phyloP scores from a whole-genome alignment of 2,888 invertebrate species.

The Carterocephalus palaemon region DNA sequence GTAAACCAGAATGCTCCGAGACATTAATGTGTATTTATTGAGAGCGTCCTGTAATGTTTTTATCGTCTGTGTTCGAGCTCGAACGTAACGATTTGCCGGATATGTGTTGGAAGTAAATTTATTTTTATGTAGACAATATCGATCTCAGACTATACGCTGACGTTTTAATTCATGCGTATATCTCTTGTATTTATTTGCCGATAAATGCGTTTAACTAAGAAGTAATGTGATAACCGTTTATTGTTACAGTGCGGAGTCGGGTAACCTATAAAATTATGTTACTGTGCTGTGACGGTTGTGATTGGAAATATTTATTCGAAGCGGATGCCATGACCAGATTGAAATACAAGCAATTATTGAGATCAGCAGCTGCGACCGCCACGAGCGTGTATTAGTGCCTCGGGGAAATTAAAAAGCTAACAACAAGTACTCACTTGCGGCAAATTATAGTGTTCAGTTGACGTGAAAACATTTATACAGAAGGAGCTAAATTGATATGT shows the following conservation, averaged over 20 bases:
- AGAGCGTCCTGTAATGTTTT: conserved; percentile 75
- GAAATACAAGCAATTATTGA: conserved; percentile 52
- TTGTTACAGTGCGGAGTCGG: conserved; percentile 9
- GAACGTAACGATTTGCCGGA: conserved; percentile 54
- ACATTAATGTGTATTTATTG: conserved; percentile 79
- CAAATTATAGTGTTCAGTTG: conserved; percentile 48
- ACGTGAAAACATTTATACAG: conserved; percentile 38
- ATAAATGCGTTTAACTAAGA: conserved; percentile 35
- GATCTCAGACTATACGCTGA: conserved; percentile 38
- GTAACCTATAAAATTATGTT: conserved; percentile 4
- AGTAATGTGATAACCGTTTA: conserved; percentile 23
- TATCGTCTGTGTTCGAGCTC: conserved; percentile 62
- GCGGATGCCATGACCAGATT: conserved; percentile 35
- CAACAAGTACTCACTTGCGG: conserved; percentile 37
- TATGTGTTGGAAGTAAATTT: conserved; percentile 44
- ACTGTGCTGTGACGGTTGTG: not conserved
- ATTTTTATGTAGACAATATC: conserved; percentile 39
- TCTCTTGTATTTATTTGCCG: conserved; percentile 37
- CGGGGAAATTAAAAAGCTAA: conserved; percentile 50
- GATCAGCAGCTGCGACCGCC: conserved; percentile 41
- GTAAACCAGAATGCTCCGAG: conserved; percentile 74
- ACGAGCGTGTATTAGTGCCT: conserved; percentile 42
- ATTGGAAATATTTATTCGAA: conserved; percentile 32
- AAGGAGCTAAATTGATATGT: conserved; percentile 32
- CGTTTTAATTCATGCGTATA: conserved; percentile 41